phyloP scores from a whole-genome alignment of 92 coral and sea anemone genomes.

The Epizoanthus stellaris region DNA sequence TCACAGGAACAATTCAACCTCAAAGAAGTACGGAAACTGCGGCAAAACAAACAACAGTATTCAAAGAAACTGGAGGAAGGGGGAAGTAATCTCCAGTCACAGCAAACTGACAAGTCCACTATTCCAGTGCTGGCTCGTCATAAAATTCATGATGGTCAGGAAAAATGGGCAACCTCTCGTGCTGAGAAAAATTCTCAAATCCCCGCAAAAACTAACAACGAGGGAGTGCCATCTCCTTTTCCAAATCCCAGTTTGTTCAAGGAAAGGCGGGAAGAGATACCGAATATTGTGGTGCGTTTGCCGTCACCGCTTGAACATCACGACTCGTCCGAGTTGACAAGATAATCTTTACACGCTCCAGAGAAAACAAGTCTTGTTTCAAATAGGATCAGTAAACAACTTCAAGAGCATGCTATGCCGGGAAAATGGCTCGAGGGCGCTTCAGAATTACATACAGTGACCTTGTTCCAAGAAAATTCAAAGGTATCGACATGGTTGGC shows the following conservation, averaged over 20 bases:
- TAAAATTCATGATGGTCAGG: not conserved
- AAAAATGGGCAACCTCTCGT: slow-evolving; percentile 14
- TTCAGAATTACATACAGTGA: no score
- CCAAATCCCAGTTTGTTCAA: not conserved
- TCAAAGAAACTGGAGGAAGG: slow-evolving; percentile 45
- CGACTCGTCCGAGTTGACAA: not conserved
- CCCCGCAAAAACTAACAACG: not conserved
- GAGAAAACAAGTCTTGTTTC: no score
- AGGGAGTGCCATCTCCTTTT: not conserved
- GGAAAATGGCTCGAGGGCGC: not conserved
- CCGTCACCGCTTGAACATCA: slow-evolving; percentile 1
- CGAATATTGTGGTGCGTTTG: slow-evolving; percentile 5
- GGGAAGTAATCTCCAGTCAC: not conserved
- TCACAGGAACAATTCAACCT: slow-evolving; percentile 36
- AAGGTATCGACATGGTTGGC: slow-evolving; percentile 10
- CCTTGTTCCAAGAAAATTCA: not conserved
- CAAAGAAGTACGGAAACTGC: slow-evolving; percentile 50
- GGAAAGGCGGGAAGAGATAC: slow-evolving; percentile 7
- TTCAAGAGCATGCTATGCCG: not conserved
- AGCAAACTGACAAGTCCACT: not conserved
- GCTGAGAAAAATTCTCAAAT: not conserved
- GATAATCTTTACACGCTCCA: not conserved
- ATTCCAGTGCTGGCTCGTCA: not conserved
- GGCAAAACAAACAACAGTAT: slow-evolving; percentile 44
- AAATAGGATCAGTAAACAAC: not conserved